A percentile compares a stretch with the other conserved stretches of the same genome.
These are phyloP conservation scores for Arbacia lixula DNA, from an alignment of 53 echinoderm and acorn worm species.

Conservation along the genomic window DNA sequence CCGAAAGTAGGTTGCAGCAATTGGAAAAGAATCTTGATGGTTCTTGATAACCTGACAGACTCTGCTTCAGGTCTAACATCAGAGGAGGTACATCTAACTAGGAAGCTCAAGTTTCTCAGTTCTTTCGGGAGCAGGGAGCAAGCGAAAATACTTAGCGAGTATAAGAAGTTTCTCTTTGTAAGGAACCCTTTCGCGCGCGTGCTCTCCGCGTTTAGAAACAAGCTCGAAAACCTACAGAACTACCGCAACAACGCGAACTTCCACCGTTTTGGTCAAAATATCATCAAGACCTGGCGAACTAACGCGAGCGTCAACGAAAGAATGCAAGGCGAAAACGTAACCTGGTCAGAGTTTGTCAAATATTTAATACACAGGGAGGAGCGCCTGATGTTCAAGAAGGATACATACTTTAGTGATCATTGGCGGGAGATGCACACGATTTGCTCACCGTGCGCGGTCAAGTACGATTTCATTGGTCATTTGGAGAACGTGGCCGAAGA, in stretches of 20 bases:
- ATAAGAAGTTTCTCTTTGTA: conserved; percentile 68
- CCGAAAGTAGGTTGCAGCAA: conserved; percentile 89
- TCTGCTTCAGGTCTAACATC: conserved; percentile 72
- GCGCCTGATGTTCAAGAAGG: conserved; percentile 70
- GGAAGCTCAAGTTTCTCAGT: conserved; percentile 28
- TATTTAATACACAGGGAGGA: conserved; percentile 70
- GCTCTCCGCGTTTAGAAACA: conserved; percentile 68
- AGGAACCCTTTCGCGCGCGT: conserved; percentile 63
- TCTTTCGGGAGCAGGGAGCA: conserved; percentile 43
- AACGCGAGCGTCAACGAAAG: conserved; percentile 23
- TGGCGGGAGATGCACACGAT: conserved; percentile 74
- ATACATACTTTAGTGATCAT: conserved; percentile 66
- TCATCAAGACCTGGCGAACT: conserved; percentile 60
- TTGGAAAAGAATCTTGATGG: conserved; percentile 91
- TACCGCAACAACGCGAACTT: conserved; percentile 51
- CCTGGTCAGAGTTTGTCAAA: conserved; percentile 82
- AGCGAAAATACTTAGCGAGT: conserved; percentile 37
- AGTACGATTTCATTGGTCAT: conserved; percentile 71
- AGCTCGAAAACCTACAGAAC: conserved; percentile 54
- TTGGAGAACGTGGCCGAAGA: conserved; percentile 59
- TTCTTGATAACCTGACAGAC: conserved; percentile 70
- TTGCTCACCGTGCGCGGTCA: conserved; percentile 64
- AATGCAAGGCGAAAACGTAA: conserved; percentile 71
- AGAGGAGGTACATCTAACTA: conserved; percentile 54
- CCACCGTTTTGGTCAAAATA: conserved; percentile 69